Percentiles rank a stretch among this genome's conserved stretches.
These are phyloP conservation scores for Cistogaster globosa DNA, from an alignment of 2,888 invertebrate genomes.

Conservation along the genomic window DNA sequence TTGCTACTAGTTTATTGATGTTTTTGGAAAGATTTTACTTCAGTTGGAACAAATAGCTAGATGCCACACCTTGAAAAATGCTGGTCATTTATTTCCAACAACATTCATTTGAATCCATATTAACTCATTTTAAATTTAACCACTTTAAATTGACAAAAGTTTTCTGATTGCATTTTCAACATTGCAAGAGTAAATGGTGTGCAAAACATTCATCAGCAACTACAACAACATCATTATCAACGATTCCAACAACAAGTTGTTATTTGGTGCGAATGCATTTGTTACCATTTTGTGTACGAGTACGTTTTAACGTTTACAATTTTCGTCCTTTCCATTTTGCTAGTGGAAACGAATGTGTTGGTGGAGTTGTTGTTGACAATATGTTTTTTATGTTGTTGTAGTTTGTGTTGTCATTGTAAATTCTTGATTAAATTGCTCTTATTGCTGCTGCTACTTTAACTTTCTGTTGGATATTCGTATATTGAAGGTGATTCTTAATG, in stretches of 20 bases:
- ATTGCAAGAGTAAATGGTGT: slow-evolving; percentile 63
- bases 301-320: slow-evolving; percentile 44
- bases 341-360: slow-evolving; percentile 30
- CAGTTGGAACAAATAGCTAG: too few species aligned
- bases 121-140: slow-evolving; percentile 4
- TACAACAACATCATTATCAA: slow-evolving; percentile 46
- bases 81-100: too few species aligned
- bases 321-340: slow-evolving; percentile 60
- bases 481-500: slow-evolving; percentile 74
- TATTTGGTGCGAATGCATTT: slow-evolving; percentile 79
- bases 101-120: background rate
- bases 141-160: slow-evolving; percentile 5
- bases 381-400: slow-evolving; percentile 43
- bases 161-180: slow-evolving; percentile 46
- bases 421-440: slow-evolving; percentile 70
- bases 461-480: slow-evolving; percentile 22
- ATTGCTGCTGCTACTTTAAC: slow-evolving; percentile 43
- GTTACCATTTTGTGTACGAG: slow-evolving; percentile 75
- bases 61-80: too few species aligned
- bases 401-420: slow-evolving; percentile 67
- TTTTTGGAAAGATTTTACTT: too few species aligned
- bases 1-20: too few species aligned
- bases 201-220: slow-evolving; percentile 58
- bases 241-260: slow-evolving; percentile 71
- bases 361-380: slow-evolving; percentile 10